These are phyloP conservation scores for Episyrphus balteatus DNA, from an alignment of 1,140 invertebrate genomes.

Conservation along the genomic window DNA sequence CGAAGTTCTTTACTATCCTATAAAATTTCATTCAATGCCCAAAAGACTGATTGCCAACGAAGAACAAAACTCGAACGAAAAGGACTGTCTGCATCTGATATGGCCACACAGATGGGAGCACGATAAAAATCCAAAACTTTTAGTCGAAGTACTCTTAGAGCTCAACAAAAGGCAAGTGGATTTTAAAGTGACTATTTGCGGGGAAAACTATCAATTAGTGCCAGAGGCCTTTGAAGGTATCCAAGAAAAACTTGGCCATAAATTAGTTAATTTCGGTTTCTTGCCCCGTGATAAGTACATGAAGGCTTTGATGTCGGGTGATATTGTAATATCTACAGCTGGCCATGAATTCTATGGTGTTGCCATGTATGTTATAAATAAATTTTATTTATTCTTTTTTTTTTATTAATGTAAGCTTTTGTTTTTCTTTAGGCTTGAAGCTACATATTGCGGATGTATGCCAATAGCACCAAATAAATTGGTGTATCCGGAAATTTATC, in stretches of 20 bases:
- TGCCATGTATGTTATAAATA: constrained; percentile 42
- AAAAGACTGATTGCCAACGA: constrained; percentile 13
- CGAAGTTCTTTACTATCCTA: constrained; percentile 54
- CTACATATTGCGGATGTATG: constrained; percentile 53
- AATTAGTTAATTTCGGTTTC: constrained; percentile 53
- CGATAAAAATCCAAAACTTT: constrained; percentile 60
- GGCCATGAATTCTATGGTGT: constrained; percentile 69
- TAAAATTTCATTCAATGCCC: constrained; percentile 38
- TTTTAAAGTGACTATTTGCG: constrained; percentile 50
- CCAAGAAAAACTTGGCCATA: constrained; percentile 38
- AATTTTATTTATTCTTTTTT: neutral
- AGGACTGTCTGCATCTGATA: constrained; percentile 47
- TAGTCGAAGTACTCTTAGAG: constrained; percentile 46
- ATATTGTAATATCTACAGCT: constrained; percentile 62
- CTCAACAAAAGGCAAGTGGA: constrained; percentile 43
- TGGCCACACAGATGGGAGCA: constrained; percentile 77
- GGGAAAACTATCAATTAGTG: constrained; percentile 29
- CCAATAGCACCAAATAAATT: constrained; percentile 56
- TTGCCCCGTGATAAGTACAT: constrained; percentile 48
- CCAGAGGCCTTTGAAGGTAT: constrained; percentile 45
- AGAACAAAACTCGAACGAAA: constrained; percentile 7
- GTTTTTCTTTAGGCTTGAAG: constrained; percentile 48
- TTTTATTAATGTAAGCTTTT: neutral
- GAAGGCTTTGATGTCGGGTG: constrained; percentile 40
- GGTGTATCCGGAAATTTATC: constrained; percentile 67